Evolutionary conservation across 2,113 vertebrate genomes (phyloP).

Genomic region (Ammodytes dubius): DNA sequence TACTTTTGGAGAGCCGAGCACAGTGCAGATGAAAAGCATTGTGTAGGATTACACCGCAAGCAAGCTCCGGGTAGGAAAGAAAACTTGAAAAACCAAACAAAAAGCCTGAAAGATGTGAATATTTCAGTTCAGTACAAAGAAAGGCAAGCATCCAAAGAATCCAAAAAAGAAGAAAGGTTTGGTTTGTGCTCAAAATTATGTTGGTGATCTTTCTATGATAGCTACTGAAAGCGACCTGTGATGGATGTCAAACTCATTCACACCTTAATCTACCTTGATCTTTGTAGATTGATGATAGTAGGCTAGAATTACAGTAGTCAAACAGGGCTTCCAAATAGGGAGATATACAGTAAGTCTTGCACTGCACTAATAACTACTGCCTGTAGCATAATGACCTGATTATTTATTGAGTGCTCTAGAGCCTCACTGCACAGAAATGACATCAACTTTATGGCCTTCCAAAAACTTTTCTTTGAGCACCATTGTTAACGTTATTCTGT

Average conservation of each 20-base stretch:
- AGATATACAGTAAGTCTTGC: background rate
- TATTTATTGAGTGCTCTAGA: background rate
- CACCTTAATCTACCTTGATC: background rate
- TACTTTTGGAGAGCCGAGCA: background rate
- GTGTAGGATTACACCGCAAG: background rate
- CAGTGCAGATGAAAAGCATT: background rate
- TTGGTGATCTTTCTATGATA: background rate
- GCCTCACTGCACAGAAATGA: background rate
- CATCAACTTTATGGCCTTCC: background rate
- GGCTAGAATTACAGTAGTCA: background rate
- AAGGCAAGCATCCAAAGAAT: background rate
- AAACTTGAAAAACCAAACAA: background rate
- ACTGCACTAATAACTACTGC: background rate
- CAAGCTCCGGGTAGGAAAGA: background rate
- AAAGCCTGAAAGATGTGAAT: slow-evolving; percentile 10
- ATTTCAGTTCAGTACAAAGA: background rate
- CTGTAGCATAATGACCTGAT: background rate
- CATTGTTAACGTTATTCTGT: slow-evolving; percentile 1
- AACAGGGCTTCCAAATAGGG: background rate
- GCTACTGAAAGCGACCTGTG: background rate
- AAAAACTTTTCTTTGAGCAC: slow-evolving; percentile 25
- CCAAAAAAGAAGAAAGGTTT: background rate
- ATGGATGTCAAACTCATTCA: background rate
- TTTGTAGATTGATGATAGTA: background rate
- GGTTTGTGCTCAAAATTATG: background rate